Conservation (phyloP, 2,888 invertebrate genomes). For the Anoncus sp. region DNA sequence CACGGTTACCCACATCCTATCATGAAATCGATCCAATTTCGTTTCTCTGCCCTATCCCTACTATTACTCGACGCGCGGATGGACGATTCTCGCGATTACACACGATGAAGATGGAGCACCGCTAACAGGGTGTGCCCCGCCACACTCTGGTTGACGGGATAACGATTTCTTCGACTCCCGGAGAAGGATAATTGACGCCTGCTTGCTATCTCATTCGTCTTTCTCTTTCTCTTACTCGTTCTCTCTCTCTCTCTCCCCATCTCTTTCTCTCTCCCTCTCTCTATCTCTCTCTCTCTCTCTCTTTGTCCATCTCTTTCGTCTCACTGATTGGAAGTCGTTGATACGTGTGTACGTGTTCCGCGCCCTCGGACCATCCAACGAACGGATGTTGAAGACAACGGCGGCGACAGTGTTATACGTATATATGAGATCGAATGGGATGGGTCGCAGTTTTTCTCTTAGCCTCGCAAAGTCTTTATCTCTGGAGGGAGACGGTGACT, state of each 20-base stretch:
- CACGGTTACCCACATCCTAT: conserved; percentile 23
- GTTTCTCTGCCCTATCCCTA: conserved; percentile 24
- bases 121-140: conserved; percentile 70
- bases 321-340: conserved; percentile 60
- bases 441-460: conserved; percentile 33
- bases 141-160: conserved; percentile 78
- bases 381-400: conserved; percentile 33
- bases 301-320: conserved; percentile 11
- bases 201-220: conserved; percentile 37
- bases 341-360: conserved; percentile 36
- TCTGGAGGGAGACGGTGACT: not conserved
- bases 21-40: conserved; percentile 49
- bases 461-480: conserved; percentile 1
- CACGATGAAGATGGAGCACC: conserved; percentile 46
- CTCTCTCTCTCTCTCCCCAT: conserved; percentile 40
- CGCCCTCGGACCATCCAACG: conserved; percentile 10
- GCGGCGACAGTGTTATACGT: conserved; percentile 36
- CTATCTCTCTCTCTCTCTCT: conserved; percentile 28
- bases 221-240: conserved; percentile 34
- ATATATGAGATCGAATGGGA: conserved; percentile 27
- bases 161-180: conserved; percentile 75
- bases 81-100: conserved; percentile 49
- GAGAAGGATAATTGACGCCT: conserved; percentile 70
- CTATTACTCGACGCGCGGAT: conserved; percentile 34
- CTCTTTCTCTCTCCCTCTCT: conserved; percentile 12